These are phyloP conservation scores for Schizaphis graminum DNA, from an alignment of 2,888 invertebrate species.

Conservation along the genomic window DNA sequence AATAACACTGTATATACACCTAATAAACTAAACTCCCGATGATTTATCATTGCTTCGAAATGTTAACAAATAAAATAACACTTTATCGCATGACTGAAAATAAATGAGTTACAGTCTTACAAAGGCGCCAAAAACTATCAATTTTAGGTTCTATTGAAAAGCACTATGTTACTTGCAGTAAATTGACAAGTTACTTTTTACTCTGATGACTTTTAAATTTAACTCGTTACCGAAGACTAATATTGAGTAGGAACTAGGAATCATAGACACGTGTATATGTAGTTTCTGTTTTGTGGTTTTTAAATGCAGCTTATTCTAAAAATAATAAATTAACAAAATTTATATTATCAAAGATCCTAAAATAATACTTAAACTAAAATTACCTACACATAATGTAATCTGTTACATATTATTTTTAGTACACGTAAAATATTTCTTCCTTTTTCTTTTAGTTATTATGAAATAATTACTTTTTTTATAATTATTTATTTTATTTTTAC, in stretches of 20 bases:
- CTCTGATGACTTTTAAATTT: neutral
- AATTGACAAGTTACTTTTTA: slow-evolving; percentile 9
- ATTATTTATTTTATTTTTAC: neutral
- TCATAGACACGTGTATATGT: neutral
- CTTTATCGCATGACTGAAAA: neutral
- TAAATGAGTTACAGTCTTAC: neutral
- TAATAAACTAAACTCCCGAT: neutral
- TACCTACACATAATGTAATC: neutral
- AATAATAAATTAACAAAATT: neutral
- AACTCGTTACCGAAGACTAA: neutral
- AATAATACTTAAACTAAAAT: neutral
- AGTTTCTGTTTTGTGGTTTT: neutral
- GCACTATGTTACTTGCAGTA: neutral
- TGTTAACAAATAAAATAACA: slow-evolving; percentile 8
- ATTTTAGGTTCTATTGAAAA: neutral
- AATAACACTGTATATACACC: neutral
- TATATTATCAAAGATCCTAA: neutral
- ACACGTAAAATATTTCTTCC: neutral
- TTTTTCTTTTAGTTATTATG: neutral
- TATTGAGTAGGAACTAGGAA: neutral
- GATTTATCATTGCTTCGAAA: neutral
- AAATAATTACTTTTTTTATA: neutral
- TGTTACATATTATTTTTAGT: neutral
- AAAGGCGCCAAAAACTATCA: neutral
- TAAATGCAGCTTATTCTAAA: neutral